Evolutionary conservation across 1,140 invertebrate genomes (phyloP).

Genomic region (Orussus abietinus): DNA sequence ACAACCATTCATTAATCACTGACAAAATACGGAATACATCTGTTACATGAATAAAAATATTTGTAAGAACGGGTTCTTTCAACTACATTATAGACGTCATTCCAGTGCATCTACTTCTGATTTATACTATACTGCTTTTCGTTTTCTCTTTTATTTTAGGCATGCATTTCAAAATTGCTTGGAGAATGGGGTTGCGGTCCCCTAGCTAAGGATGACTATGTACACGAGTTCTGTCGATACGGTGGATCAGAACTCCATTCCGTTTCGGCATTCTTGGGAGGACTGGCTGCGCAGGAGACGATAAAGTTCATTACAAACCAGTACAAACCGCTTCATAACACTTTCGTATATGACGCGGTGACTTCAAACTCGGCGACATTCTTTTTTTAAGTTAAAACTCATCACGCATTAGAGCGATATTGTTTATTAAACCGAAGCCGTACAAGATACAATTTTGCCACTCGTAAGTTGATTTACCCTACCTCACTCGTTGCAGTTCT

Average conservation of each 20-base stretch:
- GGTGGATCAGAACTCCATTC: constrained; percentile 93
- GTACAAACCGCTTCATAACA: constrained; percentile 94
- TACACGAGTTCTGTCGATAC: constrained; percentile 93
- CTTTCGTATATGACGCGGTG: constrained; percentile 93
- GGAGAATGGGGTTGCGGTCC: constrained; percentile 80
- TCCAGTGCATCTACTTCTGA: too few species aligned
- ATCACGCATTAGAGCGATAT: constrained; percentile 16
- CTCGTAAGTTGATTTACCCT: constrained; percentile 9
- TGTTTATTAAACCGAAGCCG: constrained; percentile 22
- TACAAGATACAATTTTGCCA: constrained; percentile 27
- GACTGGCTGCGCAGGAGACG: constrained; percentile 90
- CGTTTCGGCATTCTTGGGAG: constrained; percentile 89
- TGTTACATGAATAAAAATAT: too few species aligned
- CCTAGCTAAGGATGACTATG: constrained; percentile 84
- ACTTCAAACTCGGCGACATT: constrained; percentile 79
- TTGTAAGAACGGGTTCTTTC: too few species aligned
- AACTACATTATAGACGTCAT: too few species aligned
- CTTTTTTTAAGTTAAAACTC: constrained; percentile 53
- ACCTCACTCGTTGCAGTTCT: too few species aligned
- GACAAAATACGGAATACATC: too few species aligned
- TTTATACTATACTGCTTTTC: too few species aligned
- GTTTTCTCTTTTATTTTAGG: constrained; percentile 43
- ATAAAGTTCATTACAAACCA: constrained; percentile 98
- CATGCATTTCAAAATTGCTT: constrained; percentile 73
- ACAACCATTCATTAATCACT: too few species aligned